Evolutionary conservation across 2,888 invertebrate genomes (phyloP).

Genomic region (Drosophila prostipennis): DNA sequence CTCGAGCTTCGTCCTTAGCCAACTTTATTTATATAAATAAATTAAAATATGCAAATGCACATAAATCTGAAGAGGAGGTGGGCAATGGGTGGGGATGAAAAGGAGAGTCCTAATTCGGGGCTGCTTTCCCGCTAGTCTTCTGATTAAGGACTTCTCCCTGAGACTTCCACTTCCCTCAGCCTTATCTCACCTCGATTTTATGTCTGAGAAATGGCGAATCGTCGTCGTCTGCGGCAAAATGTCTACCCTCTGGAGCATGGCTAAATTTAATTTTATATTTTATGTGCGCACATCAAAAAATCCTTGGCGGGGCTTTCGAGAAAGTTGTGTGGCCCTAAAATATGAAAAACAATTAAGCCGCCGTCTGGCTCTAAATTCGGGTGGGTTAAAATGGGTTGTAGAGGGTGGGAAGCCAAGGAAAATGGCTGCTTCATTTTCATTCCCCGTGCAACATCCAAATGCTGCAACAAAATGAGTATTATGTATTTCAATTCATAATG

Average conservation of each 20-base stretch:
- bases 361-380: conserved; percentile 48
- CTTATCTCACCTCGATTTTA: conserved; percentile 27
- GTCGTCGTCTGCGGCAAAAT: conserved; percentile 54
- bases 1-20: conserved; percentile 9
- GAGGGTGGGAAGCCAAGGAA: conserved; percentile 7
- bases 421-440: conserved; percentile 36
- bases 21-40: conserved; percentile 49
- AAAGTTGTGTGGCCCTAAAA: conserved; percentile 75
- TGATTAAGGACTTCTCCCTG: conserved; percentile 26
- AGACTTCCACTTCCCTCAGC: neutral
- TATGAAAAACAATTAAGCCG: conserved; percentile 78
- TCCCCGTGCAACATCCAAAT: conserved; percentile 56
- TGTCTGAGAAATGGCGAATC: conserved; percentile 70
- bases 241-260: conserved; percentile 64
- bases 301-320: conserved; percentile 48
- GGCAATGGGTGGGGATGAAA: neutral
- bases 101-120: conserved; percentile 19
- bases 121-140: conserved; percentile 20
- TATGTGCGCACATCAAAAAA: conserved; percentile 77
- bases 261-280: conserved; percentile 78
- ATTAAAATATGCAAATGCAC: conserved; percentile 48
- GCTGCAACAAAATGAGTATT: conserved; percentile 74
- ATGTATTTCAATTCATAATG: conserved; percentile 79
- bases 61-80: conserved; percentile 18
- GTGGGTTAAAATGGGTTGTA: conserved; percentile 14